Conservation (phyloP, 2,888 invertebrate genomes). For the Drosophila kokeensis region DNA sequence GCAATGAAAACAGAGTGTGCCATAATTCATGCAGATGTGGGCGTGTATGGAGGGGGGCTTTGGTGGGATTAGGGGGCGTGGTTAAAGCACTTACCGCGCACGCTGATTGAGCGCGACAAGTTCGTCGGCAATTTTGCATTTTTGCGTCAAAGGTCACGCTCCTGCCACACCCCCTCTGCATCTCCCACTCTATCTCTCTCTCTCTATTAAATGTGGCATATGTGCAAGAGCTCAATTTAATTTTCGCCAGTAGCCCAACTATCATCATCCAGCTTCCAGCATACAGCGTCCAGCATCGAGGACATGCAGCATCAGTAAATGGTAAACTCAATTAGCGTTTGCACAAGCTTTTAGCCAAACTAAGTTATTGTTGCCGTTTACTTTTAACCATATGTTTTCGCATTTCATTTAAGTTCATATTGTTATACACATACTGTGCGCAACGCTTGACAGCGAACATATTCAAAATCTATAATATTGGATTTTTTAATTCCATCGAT, state of each 20-base stretch:
- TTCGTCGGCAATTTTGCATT: conserved; percentile 72
- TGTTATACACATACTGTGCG: neutral
- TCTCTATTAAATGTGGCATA: conserved; percentile 9
- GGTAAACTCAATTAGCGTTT: conserved; percentile 72
- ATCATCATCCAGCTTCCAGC: conserved; percentile 22
- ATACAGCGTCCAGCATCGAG: conserved; percentile 1
- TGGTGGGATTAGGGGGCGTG: conserved; percentile 38
- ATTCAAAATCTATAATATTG: neutral
- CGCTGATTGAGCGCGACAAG: conserved; percentile 70
- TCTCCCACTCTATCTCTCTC: too few species aligned
- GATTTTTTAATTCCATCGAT: neutral
- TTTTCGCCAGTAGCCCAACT: conserved; percentile 21
- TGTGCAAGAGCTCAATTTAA: conserved; percentile 41
- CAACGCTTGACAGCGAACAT: neutral
- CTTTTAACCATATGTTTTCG: conserved; percentile 30
- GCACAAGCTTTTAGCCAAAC: conserved; percentile 73
- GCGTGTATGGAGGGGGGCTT: neutral
- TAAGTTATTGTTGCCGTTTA: conserved; percentile 59
- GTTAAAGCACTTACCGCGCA: conserved; percentile 59
- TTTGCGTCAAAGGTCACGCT: conserved; percentile 17
- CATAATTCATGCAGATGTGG: conserved; percentile 44
- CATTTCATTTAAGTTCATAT: neutral
- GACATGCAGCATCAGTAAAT: conserved; percentile 29
- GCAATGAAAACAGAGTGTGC: conserved; percentile 10
- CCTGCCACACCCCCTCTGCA: neutral